Conservation (phyloP, 2,888 invertebrate genomes). For the Pinctada fucata region DNA sequence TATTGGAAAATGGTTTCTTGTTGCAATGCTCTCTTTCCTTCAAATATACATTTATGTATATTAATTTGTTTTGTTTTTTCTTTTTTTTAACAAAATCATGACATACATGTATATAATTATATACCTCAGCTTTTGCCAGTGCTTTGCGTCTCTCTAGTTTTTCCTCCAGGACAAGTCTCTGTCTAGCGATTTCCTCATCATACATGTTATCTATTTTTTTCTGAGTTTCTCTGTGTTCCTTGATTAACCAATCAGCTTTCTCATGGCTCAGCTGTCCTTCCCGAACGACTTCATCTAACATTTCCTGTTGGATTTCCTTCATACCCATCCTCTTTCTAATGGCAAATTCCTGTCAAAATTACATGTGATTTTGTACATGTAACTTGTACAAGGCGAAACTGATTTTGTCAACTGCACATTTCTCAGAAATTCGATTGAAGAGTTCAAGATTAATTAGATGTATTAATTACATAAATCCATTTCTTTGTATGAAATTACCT, state of each 20-base stretch:
- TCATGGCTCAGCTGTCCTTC: slow-evolving; percentile 62
- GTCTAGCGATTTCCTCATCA: slow-evolving; percentile 73
- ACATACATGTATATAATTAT: slow-evolving; percentile 39
- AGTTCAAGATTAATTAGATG: too few species aligned
- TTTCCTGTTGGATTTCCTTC: slow-evolving; percentile 67
- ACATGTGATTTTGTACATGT: neutral
- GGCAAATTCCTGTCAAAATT: slow-evolving; percentile 66
- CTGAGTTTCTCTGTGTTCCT: slow-evolving; percentile 67
- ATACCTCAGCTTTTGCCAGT: slow-evolving; percentile 69
- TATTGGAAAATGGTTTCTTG: too few species aligned
- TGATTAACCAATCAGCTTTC: slow-evolving; percentile 73
- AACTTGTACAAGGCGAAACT: too few species aligned
- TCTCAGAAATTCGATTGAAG: too few species aligned
- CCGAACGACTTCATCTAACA: slow-evolving; percentile 58
- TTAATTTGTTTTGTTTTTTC: too few species aligned
- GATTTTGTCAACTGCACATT: too few species aligned
- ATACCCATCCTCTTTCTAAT: slow-evolving; percentile 69
- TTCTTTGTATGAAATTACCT: too few species aligned
- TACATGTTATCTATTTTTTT: slow-evolving; percentile 66
- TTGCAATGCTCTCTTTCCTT: too few species aligned
- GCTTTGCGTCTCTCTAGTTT: slow-evolving; percentile 70
- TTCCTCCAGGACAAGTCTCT: slow-evolving; percentile 73
- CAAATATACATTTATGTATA: too few species aligned
- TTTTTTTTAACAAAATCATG: too few species aligned
- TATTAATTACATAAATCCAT: too few species aligned